Evolutionary conservation across 1,140 invertebrate genomes (phyloP).

Genomic region (Rhopalosiphum padi): DNA sequence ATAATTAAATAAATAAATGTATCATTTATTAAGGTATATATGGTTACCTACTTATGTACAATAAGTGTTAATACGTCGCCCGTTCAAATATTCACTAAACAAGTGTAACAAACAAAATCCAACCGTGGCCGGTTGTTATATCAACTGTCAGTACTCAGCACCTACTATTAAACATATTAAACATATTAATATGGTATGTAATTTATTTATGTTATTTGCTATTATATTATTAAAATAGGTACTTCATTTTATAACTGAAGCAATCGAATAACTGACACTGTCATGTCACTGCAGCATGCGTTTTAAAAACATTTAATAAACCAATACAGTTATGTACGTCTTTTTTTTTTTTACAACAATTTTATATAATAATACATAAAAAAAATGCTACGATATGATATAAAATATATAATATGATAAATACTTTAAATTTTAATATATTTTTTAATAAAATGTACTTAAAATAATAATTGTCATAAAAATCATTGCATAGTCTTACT

Average conservation of each 20-base stretch:
- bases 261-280: neutral
- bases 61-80: neutral
- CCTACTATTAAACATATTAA: neutral
- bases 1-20: neutral
- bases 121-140: neutral
- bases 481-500: neutral
- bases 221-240: neutral
- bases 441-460: too few relatives aligned
- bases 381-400: neutral
- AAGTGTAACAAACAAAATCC: neutral
- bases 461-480: neutral
- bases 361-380: neutral
- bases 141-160: neutral
- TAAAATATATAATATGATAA: too few relatives aligned
- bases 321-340: neutral
- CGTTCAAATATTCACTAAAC: neutral
- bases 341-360: neutral
- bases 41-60: neutral
- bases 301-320: neutral
- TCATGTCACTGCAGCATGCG: neutral
- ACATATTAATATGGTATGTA: neutral
- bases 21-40: neutral
- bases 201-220: neutral
- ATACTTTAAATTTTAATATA: too few relatives aligned
- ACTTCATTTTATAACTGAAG: neutral